Evolutionary conservation across 2,797 vertebrate genomes (phyloP).

Genomic region (Gambelia wislizenii): DNA sequence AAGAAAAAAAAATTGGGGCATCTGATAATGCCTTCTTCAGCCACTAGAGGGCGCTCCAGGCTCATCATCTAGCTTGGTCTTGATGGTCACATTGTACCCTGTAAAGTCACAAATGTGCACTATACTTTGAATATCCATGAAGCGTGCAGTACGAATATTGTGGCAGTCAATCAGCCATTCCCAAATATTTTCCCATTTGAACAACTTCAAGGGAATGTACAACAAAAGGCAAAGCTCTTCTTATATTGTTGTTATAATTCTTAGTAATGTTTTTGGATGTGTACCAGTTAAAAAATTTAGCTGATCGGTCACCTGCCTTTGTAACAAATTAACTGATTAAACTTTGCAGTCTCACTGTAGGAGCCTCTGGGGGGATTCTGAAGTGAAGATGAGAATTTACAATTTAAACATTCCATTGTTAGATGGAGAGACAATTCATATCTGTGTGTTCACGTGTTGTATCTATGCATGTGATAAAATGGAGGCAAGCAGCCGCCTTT

Average conservation of each 20-base stretch:
- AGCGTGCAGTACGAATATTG: not conserved
- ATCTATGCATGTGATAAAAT: too few relatives aligned
- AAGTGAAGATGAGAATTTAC: not conserved
- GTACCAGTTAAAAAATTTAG: not conserved
- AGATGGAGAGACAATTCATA: not conserved
- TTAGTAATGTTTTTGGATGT: not conserved
- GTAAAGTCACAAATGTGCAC: not conserved
- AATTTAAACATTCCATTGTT: not conserved
- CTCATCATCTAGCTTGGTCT: not conserved
- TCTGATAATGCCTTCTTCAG: not conserved
- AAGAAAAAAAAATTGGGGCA: not conserved
- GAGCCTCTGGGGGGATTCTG: not conserved
- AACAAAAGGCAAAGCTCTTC: not conserved
- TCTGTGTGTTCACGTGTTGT: too few relatives aligned
- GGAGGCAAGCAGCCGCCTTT: too few relatives aligned
- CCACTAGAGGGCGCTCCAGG: conserved; percentile 69
- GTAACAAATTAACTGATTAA: not conserved
- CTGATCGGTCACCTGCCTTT: not conserved
- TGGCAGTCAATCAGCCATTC: not conserved
- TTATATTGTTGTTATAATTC: not conserved
- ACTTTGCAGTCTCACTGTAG: not conserved
- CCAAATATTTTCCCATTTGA: not conserved
- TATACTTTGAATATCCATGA: not conserved
- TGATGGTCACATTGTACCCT: not conserved
- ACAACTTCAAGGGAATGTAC: not conserved